Conservation (phyloP, 1,140 invertebrate species). For the Acyrthosiphon pisum region DNA sequence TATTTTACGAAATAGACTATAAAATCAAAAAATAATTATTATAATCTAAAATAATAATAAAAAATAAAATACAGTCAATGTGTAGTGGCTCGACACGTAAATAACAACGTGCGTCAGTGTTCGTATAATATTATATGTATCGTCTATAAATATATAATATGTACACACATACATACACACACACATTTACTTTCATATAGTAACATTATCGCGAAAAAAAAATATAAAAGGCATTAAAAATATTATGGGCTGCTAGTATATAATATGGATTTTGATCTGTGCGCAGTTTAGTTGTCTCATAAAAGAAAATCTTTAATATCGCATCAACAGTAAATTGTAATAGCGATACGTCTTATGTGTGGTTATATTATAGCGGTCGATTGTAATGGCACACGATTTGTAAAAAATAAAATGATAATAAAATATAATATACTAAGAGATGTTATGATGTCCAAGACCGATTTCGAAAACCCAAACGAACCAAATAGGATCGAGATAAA, state of each 20-base stretch:
- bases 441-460: background rate
- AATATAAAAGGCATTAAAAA: no score
- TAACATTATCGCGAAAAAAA: no score
- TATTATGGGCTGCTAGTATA: no score
- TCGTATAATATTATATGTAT: background rate
- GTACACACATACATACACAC: background rate
- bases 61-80: conserved; percentile 41
- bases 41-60: conserved; percentile 22
- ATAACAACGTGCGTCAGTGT: background rate
- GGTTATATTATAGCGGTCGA: background rate
- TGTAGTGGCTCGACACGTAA: conserved; percentile 27
- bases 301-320: background rate
- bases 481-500: no score
- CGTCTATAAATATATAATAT: background rate
- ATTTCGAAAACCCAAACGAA: background rate
- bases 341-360: background rate
- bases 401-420: background rate
- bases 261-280: background rate
- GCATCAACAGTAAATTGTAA: background rate
- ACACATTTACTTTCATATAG: background rate
- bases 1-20: background rate
- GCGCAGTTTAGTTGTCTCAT: background rate
- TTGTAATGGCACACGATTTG: background rate
- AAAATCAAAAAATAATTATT: background rate
- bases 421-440: no score